Conservation (phyloP, 35 echinoderm and acorn worm species). For the Heliocidaris tuberculata region DNA sequence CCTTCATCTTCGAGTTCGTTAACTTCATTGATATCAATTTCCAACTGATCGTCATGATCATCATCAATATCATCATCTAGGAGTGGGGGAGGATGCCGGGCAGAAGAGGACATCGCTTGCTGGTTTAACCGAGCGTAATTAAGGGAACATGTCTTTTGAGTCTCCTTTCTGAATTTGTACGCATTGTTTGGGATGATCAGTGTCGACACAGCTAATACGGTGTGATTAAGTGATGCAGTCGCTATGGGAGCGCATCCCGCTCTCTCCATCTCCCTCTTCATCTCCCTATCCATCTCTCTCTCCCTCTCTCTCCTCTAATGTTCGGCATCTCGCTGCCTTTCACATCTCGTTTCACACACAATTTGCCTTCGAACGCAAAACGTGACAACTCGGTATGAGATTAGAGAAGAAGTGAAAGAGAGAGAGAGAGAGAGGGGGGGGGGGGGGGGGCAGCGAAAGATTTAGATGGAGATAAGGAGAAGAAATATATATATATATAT, state of each 20-base stretch:
- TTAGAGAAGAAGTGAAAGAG: neutral
- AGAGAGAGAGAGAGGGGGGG: too few relatives aligned
- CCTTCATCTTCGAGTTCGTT: slow-evolving; percentile 1
- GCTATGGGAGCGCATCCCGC: neutral
- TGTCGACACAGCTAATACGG: slow-evolving; percentile 29
- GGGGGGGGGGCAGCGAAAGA: neutral
- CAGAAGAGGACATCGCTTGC: neutral
- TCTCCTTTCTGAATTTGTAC: neutral
- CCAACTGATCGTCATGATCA: slow-evolving; percentile 10
- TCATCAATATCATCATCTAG: slow-evolving; percentile 18
- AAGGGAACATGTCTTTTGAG: slow-evolving; percentile 11
- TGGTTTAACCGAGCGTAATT: neutral
- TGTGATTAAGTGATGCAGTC: slow-evolving; percentile 23
- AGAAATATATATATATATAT: neutral
- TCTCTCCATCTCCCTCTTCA: neutral
- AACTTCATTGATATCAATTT: slow-evolving; percentile 19
- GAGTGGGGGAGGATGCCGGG: neutral
- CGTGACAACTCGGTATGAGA: slow-evolving; percentile 8
- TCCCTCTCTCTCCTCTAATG: neutral
- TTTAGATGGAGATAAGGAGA: neutral
- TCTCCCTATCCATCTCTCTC: neutral
- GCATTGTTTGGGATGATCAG: neutral
- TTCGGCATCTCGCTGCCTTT: neutral
- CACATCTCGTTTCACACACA: slow-evolving; percentile 16
- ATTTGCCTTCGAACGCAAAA: neutral